Conservation (phyloP, 1,140 invertebrate species). For the Nebria ingens region DNA sequence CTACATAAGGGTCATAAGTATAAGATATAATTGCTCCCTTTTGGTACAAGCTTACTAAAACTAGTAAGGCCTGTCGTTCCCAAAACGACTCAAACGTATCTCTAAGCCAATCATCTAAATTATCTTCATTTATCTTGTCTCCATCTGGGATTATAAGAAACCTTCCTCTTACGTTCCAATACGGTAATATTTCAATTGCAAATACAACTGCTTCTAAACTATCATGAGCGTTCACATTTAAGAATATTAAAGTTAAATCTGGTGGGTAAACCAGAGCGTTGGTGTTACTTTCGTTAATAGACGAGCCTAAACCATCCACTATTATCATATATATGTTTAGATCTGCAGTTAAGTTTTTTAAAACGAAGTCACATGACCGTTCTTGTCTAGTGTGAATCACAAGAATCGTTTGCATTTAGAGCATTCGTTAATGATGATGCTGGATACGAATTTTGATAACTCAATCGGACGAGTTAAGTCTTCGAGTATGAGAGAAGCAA, state of each 20-base stretch:
- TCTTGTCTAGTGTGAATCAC: not conserved
- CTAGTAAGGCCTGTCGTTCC: not conserved
- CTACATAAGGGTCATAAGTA: not conserved
- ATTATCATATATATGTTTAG: not conserved
- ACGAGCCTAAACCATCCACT: not conserved
- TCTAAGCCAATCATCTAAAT: not conserved
- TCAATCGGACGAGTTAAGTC: not conserved
- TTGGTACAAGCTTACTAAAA: not conserved
- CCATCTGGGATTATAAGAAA: not conserved
- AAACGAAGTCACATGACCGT: not conserved
- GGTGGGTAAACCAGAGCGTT: not conserved
- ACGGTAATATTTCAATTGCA: not conserved
- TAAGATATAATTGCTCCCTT: not conserved
- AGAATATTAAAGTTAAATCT: not conserved
- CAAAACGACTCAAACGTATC: not conserved
- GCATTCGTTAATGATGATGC: not conserved
- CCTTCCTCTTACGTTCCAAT: not conserved
- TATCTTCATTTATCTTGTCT: not conserved
- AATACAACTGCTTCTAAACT: not conserved
- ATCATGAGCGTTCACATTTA: not conserved
- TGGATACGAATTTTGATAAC: not conserved
- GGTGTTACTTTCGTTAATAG: not conserved
- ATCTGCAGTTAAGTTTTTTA: not conserved
- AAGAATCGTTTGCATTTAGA: not conserved
- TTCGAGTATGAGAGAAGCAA: not conserved